These are phyloP conservation scores for Cisticola juncidis DNA, from an alignment of 2,113 vertebrate genomes.

Conservation along the genomic window DNA sequence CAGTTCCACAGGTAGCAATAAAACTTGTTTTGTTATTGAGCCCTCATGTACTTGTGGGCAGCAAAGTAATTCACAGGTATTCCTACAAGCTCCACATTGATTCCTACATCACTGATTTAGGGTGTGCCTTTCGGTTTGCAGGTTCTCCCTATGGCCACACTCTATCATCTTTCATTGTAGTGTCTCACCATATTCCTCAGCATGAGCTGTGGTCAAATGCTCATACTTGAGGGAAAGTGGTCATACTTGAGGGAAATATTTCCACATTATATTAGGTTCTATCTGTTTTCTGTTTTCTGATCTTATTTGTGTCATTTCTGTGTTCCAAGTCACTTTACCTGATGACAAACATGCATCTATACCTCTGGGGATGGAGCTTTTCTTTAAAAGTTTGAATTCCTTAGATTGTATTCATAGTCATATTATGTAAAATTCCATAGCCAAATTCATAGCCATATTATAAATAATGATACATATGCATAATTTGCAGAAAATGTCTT, in stretches of 20 bases:
- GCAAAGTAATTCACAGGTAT: neutral
- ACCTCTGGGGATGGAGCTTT: neutral
- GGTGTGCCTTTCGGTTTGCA: neutral
- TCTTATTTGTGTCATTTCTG: neutral
- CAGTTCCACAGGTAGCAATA: neutral
- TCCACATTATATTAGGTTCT: neutral
- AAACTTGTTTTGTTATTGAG: neutral
- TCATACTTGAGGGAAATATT: neutral
- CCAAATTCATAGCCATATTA: neutral
- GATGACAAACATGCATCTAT: neutral
- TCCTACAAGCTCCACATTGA: neutral
- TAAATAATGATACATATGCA: neutral
- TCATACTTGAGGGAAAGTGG: neutral
- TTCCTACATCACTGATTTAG: neutral
- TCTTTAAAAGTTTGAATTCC: neutral
- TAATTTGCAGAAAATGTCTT: neutral
- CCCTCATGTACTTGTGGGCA: neutral
- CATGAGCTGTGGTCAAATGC: neutral
- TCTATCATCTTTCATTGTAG: neutral
- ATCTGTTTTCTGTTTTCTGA: neutral
- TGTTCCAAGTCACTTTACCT: neutral
- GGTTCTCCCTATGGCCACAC: neutral
- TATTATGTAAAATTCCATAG: neutral
- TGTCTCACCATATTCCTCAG: neutral
- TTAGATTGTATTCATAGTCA: neutral